These are phyloP conservation scores for Oryzias dopingdopingensis DNA, from an alignment of 2,797 vertebrate genomes.

Conservation along the genomic window DNA sequence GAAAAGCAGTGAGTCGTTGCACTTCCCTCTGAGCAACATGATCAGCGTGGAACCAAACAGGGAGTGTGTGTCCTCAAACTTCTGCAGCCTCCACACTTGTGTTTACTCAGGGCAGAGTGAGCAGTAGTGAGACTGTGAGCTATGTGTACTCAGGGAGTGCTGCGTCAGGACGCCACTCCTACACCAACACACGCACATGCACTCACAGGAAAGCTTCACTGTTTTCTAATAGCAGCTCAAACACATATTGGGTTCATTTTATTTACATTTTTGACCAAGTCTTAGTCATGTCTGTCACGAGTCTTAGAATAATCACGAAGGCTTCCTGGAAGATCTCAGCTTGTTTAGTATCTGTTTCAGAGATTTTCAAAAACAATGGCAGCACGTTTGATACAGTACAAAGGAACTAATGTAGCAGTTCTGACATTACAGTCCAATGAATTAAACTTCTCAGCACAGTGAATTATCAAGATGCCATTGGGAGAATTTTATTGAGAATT, in stretches of 20 bases:
- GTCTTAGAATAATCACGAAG: slow-evolving; percentile 2
- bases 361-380: no score
- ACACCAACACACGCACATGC: slow-evolving; percentile 37
- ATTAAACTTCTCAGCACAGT: no score
- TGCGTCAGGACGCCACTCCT: slow-evolving; percentile 52
- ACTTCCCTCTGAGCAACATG: slow-evolving; percentile 27
- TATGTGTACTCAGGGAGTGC: slow-evolving; percentile 72
- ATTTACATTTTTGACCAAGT: slow-evolving; percentile 27
- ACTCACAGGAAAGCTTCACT: neutral
- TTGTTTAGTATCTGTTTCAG: neutral
- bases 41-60: slow-evolving; percentile 21
- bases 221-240: slow-evolving; percentile 7
- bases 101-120: slow-evolving; percentile 65
- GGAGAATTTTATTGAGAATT: no score
- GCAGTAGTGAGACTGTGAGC: slow-evolving; percentile 40
- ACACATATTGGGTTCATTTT: slow-evolving; percentile 45
- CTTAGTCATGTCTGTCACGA: slow-evolving; percentile 17
- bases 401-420: no score
- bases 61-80: slow-evolving; percentile 35
- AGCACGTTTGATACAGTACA: no score
- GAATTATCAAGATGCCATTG: no score
- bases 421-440: no score
- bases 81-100: slow-evolving; percentile 37
- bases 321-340: neutral
- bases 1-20: slow-evolving; percentile 31